phyloP scores from a whole-genome alignment of 2,888 invertebrate species.

The Xestia rhomboidea region DNA sequence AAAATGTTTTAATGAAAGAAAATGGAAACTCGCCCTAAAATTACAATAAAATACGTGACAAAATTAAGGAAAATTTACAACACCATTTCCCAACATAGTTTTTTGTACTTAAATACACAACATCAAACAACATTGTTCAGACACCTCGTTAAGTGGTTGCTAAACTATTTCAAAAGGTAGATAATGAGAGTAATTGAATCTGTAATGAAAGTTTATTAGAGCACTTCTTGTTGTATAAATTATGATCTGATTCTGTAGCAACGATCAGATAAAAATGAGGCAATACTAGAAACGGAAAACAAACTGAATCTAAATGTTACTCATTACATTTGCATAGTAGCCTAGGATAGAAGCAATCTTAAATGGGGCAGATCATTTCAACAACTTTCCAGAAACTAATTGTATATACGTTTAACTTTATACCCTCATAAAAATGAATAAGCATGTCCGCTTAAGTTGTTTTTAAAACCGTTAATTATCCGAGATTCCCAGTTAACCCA shows the following conservation, averaged over 20 bases:
- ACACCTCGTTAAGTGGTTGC: slow-evolving; percentile 35
- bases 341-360: neutral
- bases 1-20: neutral
- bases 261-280: slow-evolving; percentile 33
- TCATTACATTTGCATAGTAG: slow-evolving; percentile 39
- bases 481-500: slow-evolving; percentile 6
- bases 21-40: neutral
- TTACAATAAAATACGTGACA: slow-evolving; percentile 26
- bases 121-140: slow-evolving; percentile 29
- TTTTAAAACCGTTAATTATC: neutral
- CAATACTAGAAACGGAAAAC: slow-evolving; percentile 36
- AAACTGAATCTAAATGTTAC: slow-evolving; percentile 40
- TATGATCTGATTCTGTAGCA: slow-evolving; percentile 38
- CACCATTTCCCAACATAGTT: slow-evolving; percentile 30
- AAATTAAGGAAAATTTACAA: slow-evolving; percentile 16
- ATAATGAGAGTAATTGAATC: slow-evolving; percentile 48
- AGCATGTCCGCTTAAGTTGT: neutral
- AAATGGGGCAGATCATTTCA: neutral
- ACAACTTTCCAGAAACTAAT: neutral
- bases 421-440: neutral
- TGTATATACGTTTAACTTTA: neutral
- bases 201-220: slow-evolving; percentile 50
- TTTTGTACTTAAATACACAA: slow-evolving; percentile 29
- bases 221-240: slow-evolving; percentile 48
- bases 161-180: slow-evolving; percentile 46